Percentiles rank a stretch among this genome's conserved stretches.
Conservation (phyloP, 2,888 invertebrate species). For the Amiota mariae region DNA sequence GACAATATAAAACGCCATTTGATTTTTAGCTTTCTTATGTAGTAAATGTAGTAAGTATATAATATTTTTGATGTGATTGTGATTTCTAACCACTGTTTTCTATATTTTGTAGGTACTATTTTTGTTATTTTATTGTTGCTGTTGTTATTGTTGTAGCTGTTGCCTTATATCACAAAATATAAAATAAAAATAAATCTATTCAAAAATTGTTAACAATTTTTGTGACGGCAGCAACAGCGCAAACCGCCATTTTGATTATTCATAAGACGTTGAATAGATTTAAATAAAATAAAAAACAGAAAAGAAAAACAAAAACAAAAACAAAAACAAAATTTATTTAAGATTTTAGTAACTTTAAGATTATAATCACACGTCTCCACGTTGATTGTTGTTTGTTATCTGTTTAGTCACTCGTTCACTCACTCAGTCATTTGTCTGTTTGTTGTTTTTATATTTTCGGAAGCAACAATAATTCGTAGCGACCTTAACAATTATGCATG, state of each 20-base stretch:
- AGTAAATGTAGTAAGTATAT: too few relatives aligned
- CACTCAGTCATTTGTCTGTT: too few relatives aligned
- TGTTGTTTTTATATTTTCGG: constrained; percentile 10
- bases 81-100: neutral
- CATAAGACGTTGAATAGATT: constrained; percentile 18
- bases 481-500: constrained; percentile 26
- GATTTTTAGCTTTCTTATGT: too few relatives aligned
- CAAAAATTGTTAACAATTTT: too few relatives aligned
- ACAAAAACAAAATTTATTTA: constrained; percentile 19
- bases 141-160: neutral
- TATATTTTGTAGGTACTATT: too few relatives aligned
- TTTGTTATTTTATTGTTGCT: neutral
- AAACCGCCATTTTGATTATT: constrained; percentile 24
- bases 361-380: neutral
- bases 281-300: neutral
- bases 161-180: too few relatives aligned
- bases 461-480: constrained; percentile 14
- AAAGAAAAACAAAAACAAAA: constrained; percentile 1
- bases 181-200: too few relatives aligned
- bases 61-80: too few relatives aligned
- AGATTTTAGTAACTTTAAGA: neutral
- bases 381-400: too few relatives aligned
- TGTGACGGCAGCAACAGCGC: too few relatives aligned
- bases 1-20: too few relatives aligned
- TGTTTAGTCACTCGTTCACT: too few relatives aligned